Evolutionary conservation across 1,140 invertebrate genomes (phyloP).

Genomic region (Drosophila arizonae): DNA sequence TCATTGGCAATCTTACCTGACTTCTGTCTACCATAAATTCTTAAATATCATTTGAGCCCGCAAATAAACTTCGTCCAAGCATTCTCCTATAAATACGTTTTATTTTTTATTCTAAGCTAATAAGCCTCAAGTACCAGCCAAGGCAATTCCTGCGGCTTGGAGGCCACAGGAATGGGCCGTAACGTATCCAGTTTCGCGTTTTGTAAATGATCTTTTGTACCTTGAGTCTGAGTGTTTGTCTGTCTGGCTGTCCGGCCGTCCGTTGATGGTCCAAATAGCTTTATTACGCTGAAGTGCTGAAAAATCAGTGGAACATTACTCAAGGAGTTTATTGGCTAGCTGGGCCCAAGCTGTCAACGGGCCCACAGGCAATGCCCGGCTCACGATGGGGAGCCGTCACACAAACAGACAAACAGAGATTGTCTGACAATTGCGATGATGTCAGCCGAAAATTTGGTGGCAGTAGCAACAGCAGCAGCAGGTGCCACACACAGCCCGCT

Average conservation of each 20-base stretch:
- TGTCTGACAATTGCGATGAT: constrained; percentile 43
- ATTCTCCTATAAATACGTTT: background rate
- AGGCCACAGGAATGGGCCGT: constrained; percentile 8
- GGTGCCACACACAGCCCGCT: constrained; percentile 38
- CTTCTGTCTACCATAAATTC: no score
- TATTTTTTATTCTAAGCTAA: constrained; percentile 9
- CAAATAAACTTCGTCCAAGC: background rate
- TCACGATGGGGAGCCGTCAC: constrained; percentile 34
- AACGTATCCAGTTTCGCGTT: constrained; percentile 43
- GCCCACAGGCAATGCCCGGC: constrained; percentile 32
- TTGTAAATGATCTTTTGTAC: constrained; percentile 65
- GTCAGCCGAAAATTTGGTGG: constrained; percentile 31
- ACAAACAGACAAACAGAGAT: constrained; percentile 52
- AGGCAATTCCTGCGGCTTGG: background rate
- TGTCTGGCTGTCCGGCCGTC: constrained; percentile 15
- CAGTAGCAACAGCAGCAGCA: constrained; percentile 25
- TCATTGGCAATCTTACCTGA: background rate
- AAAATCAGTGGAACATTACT: constrained; percentile 73
- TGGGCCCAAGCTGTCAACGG: constrained; percentile 52
- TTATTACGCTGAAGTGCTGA: constrained; percentile 77
- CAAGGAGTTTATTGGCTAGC: constrained; percentile 73
- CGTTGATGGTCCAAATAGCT: constrained; percentile 47
- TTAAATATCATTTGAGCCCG: background rate
- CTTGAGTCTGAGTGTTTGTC: constrained; percentile 26
- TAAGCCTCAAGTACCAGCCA: constrained; percentile 14